phyloP scores from a whole-genome alignment of 2,113 vertebrate species.

The Psilopogon haemacephalus region DNA sequence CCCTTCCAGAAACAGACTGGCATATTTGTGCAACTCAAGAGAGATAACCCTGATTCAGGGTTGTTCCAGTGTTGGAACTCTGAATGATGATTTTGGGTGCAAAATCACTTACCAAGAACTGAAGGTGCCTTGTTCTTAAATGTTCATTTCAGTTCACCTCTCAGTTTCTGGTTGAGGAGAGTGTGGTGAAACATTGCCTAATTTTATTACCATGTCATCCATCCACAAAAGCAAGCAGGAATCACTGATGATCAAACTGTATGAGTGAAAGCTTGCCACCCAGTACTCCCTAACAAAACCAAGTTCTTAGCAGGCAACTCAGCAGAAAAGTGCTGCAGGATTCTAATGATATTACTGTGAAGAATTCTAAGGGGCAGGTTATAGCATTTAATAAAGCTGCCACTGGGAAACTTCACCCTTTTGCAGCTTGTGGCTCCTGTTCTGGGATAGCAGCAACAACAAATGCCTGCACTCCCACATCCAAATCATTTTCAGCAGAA shows the following conservation, averaged over 20 bases:
- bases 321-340: background rate
- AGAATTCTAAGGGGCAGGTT: background rate
- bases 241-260: background rate
- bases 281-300: background rate
- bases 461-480: background rate
- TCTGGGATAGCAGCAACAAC: background rate
- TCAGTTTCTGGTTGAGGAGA: background rate
- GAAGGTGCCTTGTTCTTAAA: background rate
- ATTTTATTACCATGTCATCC: background rate
- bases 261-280: background rate
- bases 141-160: background rate
- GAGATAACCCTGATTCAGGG: background rate
- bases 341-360: background rate
- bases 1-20: background rate
- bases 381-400: background rate
- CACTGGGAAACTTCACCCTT: background rate
- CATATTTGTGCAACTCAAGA: background rate
- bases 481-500: background rate
- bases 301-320: background rate
- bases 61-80: background rate
- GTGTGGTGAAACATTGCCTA: background rate
- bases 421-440: background rate
- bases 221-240: background rate
- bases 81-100: background rate
- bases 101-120: background rate